Evolutionary conservation across 2,888 invertebrate genomes (phyloP), one percentile per base, ranked within the genome.

Genomic region (Camponotus fellah): DNA sequence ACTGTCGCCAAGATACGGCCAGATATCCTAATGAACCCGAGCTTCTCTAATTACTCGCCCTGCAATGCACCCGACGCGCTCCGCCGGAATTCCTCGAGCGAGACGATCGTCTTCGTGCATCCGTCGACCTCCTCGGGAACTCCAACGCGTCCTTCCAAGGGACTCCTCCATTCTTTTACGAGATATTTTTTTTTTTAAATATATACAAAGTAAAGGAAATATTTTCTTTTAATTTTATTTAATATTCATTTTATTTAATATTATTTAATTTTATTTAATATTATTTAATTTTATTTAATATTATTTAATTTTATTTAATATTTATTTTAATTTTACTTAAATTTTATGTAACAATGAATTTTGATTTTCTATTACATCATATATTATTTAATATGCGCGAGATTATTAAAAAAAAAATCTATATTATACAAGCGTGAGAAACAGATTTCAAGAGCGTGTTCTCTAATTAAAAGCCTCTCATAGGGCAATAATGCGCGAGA

Each of bases 1-100:
- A 86, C 80, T 79, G 89, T 86, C 88, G 87, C 86, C 79, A 85
- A 88, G 85, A 84, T 85, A 66, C 79, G 83, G 84, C 82, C 85
- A 88, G 90, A 89, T 91, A 90, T 89, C 88, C 90, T 91, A 91
- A 90, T 90, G 89, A 90, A 90, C 89, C 87, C 85, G 66, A 84
- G 88, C 86, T 89, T 90, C 88, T 90, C 87, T 91, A 90, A 91
- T 91, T 91, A 90, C 89, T 88, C 84, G 89, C 65, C 88, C 65
- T 82, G 66, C 74, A 68, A 75, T 76, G 72, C 74, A 56, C 62
- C 85, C 82, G 83, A 83, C 62, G 40, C 60, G 69, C 53, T 46
- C 68, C 46, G 60, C 60, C 79, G 79, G 71, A 80, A 80, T 80
- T 80, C 60, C 75, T 83, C 66, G 56, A 75, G 81, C 80, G 79